These are phyloP conservation scores for Myotis brandtii DNA, from an alignment of 2,113 vertebrate genomes.

Conservation along the genomic window DNA sequence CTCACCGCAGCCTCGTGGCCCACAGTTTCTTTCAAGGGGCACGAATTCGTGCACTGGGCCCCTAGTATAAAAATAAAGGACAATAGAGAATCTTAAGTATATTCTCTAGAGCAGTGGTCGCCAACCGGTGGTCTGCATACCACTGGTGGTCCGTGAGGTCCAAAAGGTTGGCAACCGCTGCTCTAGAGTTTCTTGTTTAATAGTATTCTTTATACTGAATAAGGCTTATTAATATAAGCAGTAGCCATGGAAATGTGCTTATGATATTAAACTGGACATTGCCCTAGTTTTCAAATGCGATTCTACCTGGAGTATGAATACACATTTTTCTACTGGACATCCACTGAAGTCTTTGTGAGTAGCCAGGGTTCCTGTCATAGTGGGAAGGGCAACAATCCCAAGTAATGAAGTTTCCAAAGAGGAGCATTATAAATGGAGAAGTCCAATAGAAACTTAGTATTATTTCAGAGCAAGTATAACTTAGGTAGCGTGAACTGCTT, in stretches of 20 bases:
- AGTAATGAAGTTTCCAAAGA: not conserved
- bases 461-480: constrained; percentile 18
- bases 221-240: not conserved
- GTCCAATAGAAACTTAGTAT: not conserved
- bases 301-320: not conserved
- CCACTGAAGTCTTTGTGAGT: not conserved
- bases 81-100: not conserved
- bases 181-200: not conserved
- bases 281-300: not conserved
- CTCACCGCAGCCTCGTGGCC: no score
- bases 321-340: not conserved
- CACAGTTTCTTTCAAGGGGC: no score
- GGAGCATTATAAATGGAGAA: not conserved
- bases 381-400: not conserved
- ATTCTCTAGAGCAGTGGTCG: not conserved
- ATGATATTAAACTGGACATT: not conserved
- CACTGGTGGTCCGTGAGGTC: no score
- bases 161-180: no score
- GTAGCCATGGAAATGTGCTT: not conserved
- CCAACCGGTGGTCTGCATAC: no score
- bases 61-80: not conserved
- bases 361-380: not conserved
- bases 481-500: not conserved
- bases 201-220: not conserved
- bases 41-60: no score